phyloP scores from a whole-genome alignment of 1,140 invertebrate genomes.

The Drosophila sp. region DNA sequence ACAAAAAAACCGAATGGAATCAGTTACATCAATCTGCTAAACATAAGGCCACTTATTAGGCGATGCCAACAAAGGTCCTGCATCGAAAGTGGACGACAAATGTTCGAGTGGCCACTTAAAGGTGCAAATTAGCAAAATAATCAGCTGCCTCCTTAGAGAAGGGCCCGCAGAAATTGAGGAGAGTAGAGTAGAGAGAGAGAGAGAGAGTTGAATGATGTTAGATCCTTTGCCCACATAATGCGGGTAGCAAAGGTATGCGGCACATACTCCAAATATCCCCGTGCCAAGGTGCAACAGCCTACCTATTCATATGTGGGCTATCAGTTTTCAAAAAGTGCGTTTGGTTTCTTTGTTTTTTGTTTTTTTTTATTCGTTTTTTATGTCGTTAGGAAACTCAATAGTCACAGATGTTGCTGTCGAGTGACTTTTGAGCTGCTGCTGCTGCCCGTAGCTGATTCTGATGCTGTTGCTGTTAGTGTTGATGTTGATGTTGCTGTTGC shows the following conservation, averaged over 20 bases:
- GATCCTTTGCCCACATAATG: slow-evolving; percentile 26
- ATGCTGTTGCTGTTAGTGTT: slow-evolving; percentile 56
- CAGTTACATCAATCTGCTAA: slow-evolving; percentile 68
- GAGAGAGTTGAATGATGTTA: slow-evolving; percentile 12
- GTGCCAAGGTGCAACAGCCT: slow-evolving; percentile 73
- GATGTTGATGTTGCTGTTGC: neutral
- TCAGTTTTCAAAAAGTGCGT: slow-evolving; percentile 58
- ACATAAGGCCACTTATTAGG: slow-evolving; percentile 58
- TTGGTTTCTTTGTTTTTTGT: slow-evolving; percentile 30
- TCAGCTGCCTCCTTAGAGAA: slow-evolving; percentile 23
- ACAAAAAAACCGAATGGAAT: slow-evolving; percentile 31
- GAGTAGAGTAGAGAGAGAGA: neutral
- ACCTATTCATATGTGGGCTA: slow-evolving; percentile 39
- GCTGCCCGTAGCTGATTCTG: slow-evolving; percentile 9
- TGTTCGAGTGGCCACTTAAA: slow-evolving; percentile 48
- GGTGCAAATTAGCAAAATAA: slow-evolving; percentile 64
- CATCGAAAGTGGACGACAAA: slow-evolving; percentile 44
- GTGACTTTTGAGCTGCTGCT: slow-evolving; percentile 30
- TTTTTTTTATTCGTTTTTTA: slow-evolving; percentile 20
- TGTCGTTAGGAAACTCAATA: slow-evolving; percentile 42
- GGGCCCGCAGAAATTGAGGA: slow-evolving; percentile 40
- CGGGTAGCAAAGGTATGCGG: slow-evolving; percentile 55
- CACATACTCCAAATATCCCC: slow-evolving; percentile 28
- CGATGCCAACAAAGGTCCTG: slow-evolving; percentile 57
- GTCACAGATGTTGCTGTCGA: slow-evolving; percentile 60